These are phyloP conservation scores for Drosophila picticornis DNA, from an alignment of 2,888 invertebrate genomes.

Conservation along the genomic window DNA sequence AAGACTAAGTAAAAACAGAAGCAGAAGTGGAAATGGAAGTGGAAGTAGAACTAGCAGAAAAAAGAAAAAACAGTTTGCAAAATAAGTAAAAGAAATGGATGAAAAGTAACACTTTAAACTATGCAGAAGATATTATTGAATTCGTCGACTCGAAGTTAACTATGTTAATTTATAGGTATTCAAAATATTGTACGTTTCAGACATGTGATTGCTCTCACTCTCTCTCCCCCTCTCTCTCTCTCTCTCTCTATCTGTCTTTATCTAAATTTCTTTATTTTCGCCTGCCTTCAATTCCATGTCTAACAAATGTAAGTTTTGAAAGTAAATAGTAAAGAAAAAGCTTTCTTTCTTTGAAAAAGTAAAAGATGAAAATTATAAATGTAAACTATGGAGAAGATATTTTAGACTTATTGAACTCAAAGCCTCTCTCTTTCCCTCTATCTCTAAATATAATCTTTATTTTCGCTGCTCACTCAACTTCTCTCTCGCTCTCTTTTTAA, in stretches of 20 bases:
- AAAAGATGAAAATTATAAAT: not conserved
- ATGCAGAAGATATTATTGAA: not conserved
- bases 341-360: not conserved
- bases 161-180: not conserved
- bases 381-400: not conserved
- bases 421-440: not conserved
- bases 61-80: not conserved
- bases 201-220: not conserved
- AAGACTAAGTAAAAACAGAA: not conserved
- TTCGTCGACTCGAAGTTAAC: not conserved
- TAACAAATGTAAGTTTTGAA: not conserved
- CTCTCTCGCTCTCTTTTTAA: not conserved
- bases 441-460: not conserved
- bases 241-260: not conserved
- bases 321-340: too few relatives aligned
- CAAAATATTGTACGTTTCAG: not conserved
- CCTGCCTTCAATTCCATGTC: accelerated
- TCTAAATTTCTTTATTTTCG: not conserved
- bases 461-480: not conserved
- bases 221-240: not conserved
- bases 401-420: not conserved
- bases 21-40: not conserved
- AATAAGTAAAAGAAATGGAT: not conserved
- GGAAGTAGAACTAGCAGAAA: not conserved
- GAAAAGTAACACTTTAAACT: not conserved